phyloP scores from a whole-genome alignment of 2,888 invertebrate genomes.

The Dasypolia templi region DNA sequence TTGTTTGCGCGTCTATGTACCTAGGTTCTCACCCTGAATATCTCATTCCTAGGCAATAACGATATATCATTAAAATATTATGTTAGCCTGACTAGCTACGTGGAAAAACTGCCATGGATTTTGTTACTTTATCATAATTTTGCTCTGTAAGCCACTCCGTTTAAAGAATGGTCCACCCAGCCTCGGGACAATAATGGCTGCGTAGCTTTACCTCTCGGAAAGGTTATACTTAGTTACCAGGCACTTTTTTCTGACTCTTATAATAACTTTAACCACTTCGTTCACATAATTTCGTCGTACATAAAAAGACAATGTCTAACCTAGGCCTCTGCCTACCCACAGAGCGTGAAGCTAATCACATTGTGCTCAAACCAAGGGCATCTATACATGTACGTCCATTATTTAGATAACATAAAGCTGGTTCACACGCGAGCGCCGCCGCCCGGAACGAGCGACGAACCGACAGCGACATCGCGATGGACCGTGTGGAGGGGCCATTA shows the following conservation, averaged over 20 bases:
- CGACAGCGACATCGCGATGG: constrained; percentile 60
- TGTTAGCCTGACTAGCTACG: too few relatives aligned
- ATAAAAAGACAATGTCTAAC: neutral
- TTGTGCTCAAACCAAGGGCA: constrained; percentile 41
- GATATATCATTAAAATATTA: too few relatives aligned
- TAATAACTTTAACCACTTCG: neutral
- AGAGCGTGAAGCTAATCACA: constrained; percentile 53
- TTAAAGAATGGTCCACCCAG: neutral
- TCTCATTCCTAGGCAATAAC: too few relatives aligned
- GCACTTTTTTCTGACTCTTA: neutral
- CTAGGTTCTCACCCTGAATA: too few relatives aligned
- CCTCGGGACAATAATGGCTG: neutral
- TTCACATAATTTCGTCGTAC: neutral
- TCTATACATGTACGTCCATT: constrained; percentile 46
- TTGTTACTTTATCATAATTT: neutral
- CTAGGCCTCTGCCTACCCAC: constrained; percentile 3
- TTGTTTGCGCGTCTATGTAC: too few relatives aligned
- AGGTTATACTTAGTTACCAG: neutral
- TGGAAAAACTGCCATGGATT: neutral
- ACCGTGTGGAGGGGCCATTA: constrained; percentile 47
- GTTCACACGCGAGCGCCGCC: constrained; percentile 71
- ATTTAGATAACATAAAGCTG: constrained; percentile 60
- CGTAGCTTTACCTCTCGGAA: neutral
- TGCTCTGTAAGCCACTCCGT: neutral
- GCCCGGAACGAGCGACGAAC: constrained; percentile 75